Base-by-base conservation (phyloP, 2,113 vertebrate genomes). In the Phaethornis superciliosus region DNA sequence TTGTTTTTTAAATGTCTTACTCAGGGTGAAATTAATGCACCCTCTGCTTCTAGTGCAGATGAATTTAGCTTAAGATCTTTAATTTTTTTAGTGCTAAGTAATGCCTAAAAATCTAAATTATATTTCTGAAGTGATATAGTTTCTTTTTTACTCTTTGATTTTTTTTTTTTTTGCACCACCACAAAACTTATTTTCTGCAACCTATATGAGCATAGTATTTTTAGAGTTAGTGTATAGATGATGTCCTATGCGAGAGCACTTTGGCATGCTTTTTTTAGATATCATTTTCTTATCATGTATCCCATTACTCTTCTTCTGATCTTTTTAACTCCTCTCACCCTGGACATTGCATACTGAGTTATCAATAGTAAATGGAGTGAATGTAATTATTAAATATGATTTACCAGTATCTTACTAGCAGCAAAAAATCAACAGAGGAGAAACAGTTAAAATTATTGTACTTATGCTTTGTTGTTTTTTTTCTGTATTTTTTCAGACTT, bases 1-100 rank as follows among this genome's bases (percentile, higher is more conserved):
- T 81, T 89, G 35, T 79, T 81, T 95, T 95, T 81, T 69, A 68
- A 63, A 85, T 94, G 84, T 71, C 75, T 88, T 90, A 83, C 52
- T 21, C n/a, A 84, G 62, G 32, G 33, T 32, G 74, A 94, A 75
- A 70, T 85, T 64, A 65, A 81, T 93, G 32, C 20, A 78, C 27
- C 32, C 3, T 40, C 44, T 75, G 30, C 37, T 70, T 71, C 64
- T 94, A 77, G 6, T 35, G 27, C 30, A 65, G 49, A 56, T 59
- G 12, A 87, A 74, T 88, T 90, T 78, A 80, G 23, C 28, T 80
- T 22, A 84, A 88, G 51, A 37, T 76, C 77, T 92, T 87, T 46
- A 58, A 65, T 68, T 58, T 68, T 68, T 91, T 95, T 89, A 64
- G 17, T 71, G 33, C 33, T 51, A 92, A 83, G 15, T 74, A 86